Evolutionary conservation across 2,797 vertebrate species (phyloP), one percentile per base, ranked within the genome.

Genomic region (Sebastes kiyomatsui): DNA sequence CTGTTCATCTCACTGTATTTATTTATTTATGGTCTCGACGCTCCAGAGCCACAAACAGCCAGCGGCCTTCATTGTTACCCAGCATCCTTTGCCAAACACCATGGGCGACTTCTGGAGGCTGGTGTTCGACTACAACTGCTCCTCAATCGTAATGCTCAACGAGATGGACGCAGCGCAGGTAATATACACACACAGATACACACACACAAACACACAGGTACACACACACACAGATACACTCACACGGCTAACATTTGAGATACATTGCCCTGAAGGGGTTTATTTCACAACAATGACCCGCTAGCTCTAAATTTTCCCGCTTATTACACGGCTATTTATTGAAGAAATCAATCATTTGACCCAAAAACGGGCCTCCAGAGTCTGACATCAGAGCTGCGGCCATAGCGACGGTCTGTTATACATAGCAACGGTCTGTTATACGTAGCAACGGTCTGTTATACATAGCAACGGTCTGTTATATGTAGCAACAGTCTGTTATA

Each of bases 111-210:
- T 99, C 94, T 99, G 98, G 98, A 97, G 98, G 93, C 94, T 99
- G 90, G 98, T 99, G 91, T 99, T 99, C 2, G 98, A 99, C 88
- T 99, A 99, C 87, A 98, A 99, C 96, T 99, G 98, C 94, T 98
- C 98, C 60, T 98, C 98, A 0, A 97, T 99, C 12, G 97, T 99
- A 79, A 99, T 99, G 98, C 95, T 99, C 75, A 99, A 99, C 1
- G 98, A 99, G 93, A 97, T 99, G 97, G 98, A 99, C 59, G 96
- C 97, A 9, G 95, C 97, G 0, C 98, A 99, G 96, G 98, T 98
- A 42, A 42, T 42, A 14, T 42, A 42, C 49, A 22, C 9, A 22
- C 20, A 52, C 18, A 52, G 16, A n/a, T 9, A 52, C 49, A 52
- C 20, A 52, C 18, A n/a, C 18, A 10, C 16, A 49, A 35, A 35